Conservation (phyloP, 2,888 invertebrate genomes). For the Pyrochroa serraticornis region DNA sequence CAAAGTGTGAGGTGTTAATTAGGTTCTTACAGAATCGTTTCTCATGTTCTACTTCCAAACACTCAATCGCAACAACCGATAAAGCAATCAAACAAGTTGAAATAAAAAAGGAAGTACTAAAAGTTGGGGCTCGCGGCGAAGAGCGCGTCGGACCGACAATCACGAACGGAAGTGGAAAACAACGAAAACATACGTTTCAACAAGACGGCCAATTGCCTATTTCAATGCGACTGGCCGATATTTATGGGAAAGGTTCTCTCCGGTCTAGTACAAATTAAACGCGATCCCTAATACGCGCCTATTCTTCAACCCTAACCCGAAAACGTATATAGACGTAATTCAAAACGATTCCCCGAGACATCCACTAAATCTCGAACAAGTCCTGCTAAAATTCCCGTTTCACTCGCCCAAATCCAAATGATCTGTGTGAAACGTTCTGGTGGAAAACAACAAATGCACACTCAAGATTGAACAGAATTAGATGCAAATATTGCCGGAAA, state of each 20-base stretch:
- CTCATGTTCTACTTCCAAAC: constrained; percentile 52
- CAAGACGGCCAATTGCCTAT: constrained; percentile 43
- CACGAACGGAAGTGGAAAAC: constrained; percentile 41
- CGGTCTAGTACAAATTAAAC: constrained; percentile 42
- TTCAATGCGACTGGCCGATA: constrained; percentile 43
- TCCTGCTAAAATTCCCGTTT: too few relatives aligned
- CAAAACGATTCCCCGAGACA: too few relatives aligned
- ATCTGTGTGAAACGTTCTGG: neutral
- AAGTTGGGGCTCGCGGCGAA: constrained; percentile 31
- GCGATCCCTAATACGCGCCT: constrained; percentile 37
- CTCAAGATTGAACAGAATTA: constrained; percentile 12
- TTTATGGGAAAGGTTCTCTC: constrained; percentile 40
- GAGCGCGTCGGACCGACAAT: constrained; percentile 32
- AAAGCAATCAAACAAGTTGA: constrained; percentile 62
- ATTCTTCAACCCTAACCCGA: constrained; percentile 19
- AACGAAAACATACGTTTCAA: constrained; percentile 42
- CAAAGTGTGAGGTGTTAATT: constrained; percentile 13
- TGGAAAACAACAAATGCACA: constrained; percentile 16
- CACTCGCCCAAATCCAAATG: neutral
- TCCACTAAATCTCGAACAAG: too few relatives aligned
- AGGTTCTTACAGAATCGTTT: constrained; percentile 19
- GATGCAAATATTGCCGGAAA: constrained; percentile 14
- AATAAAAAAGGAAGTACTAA: constrained; percentile 40
- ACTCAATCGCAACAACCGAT: constrained; percentile 61
- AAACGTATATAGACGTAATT: neutral